phyloP scores from a whole-genome alignment of 1,140 invertebrate genomes.

The Drosophila oshimai region DNA sequence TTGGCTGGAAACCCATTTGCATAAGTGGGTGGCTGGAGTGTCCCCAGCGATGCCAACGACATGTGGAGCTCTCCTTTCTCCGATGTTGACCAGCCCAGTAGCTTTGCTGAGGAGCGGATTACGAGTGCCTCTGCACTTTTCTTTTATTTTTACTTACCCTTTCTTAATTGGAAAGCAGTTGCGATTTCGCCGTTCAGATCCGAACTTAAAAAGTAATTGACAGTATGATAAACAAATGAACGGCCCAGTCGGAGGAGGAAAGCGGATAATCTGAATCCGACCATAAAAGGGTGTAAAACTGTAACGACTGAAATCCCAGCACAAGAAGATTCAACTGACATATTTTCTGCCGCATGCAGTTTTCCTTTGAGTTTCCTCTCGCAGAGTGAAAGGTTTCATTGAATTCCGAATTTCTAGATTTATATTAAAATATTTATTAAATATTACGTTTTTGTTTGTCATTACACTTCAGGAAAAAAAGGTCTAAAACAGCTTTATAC shows the following conservation, averaged over 20 bases:
- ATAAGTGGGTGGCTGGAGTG: constrained; percentile 42
- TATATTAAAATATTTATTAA: too few species aligned
- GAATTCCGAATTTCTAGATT: too few species aligned
- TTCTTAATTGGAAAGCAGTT: constrained; percentile 71
- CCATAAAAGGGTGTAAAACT: constrained; percentile 30
- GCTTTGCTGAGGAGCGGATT: background rate
- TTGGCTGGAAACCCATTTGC: constrained; percentile 75
- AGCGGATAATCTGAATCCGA: constrained; percentile 21
- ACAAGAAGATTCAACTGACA: background rate
- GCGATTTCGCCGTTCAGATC: constrained; percentile 46
- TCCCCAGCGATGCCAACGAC: constrained; percentile 15
- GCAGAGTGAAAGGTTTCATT: too few species aligned
- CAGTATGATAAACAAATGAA: constrained; percentile 52
- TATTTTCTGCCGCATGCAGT: background rate
- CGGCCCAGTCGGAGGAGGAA: background rate
- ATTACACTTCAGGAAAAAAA: too few species aligned
- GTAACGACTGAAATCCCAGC: background rate
- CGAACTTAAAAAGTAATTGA: constrained; percentile 57
- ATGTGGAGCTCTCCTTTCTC: constrained; percentile 28
- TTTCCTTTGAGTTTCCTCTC: background rate
- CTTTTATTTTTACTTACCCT: constrained; percentile 17
- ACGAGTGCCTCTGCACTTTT: background rate
- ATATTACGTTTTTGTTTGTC: too few species aligned
- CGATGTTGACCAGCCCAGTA: constrained; percentile 10
- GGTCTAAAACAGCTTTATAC: too few species aligned